phyloP scores from a whole-genome alignment of 2,888 invertebrate genomes.

The Caenorhabditis virilis region DNA sequence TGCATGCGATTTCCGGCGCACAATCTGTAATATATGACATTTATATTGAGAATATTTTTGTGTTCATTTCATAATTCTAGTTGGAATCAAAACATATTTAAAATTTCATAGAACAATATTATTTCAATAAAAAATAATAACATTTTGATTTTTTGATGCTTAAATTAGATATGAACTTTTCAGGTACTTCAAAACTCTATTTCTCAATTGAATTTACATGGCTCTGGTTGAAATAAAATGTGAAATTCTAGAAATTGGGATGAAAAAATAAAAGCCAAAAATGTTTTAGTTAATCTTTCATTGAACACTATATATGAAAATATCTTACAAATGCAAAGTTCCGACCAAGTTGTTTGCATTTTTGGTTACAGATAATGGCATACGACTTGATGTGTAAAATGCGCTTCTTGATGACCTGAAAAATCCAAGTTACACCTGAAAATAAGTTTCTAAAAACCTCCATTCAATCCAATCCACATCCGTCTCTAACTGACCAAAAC shows the following conservation, averaged over 20 bases:
- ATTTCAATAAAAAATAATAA: too few species aligned
- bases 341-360: slow-evolving; percentile 43
- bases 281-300: too few species aligned
- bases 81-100: too few species aligned
- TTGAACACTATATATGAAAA: slow-evolving; percentile 4
- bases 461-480: slow-evolving; percentile 65
- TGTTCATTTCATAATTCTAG: neutral
- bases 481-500: slow-evolving; percentile 63
- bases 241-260: too few species aligned
- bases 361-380: slow-evolving; percentile 34
- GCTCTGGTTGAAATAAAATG: too few species aligned
- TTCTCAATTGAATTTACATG: too few species aligned
- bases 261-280: too few species aligned
- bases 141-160: too few species aligned
- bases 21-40: slow-evolving; percentile 23
- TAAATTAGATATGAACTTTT: too few species aligned
- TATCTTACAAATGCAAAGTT: slow-evolving; percentile 46
- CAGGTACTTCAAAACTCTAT: too few species aligned
- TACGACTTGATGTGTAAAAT: slow-evolving; percentile 41
- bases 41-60: neutral
- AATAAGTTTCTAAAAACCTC: too few species aligned
- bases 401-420: slow-evolving; percentile 36
- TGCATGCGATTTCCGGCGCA: slow-evolving; percentile 56
- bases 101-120: too few species aligned
- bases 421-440: neutral